Evolutionary conservation across 2,888 invertebrate species (phyloP), one percentile per base, ranked within the genome.

Genomic region (Oxyteleia sp.): DNA sequence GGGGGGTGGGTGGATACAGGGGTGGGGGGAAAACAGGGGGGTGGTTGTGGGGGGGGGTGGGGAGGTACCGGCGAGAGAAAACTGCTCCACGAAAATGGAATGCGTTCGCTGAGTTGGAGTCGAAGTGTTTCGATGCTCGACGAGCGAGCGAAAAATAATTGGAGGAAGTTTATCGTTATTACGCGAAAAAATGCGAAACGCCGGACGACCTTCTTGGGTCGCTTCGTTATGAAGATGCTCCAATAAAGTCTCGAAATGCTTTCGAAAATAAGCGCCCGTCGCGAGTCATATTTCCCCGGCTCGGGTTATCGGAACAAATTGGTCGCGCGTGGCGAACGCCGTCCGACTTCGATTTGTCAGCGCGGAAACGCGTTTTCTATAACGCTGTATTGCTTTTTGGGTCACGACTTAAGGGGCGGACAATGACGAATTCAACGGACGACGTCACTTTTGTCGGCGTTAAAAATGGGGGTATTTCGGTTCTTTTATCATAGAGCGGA

Each of bases 141-240:
- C 74, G 53, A 75, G 72, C 75, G 72, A 82, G 80, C 74, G 88
- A 89, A 91, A 92, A 91, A 91, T 92, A 92, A 92, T 92, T 92
- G 92, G 92, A 91, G 88, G 88, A 92, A 91, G 91, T 89, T 88
- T 89, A 89, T 89, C 90, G 91, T 91, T 90, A 90, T 81, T 82
- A 75, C 74, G 43, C 41, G 38, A 61, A 78, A 84, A 76, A 81
- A 81, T 68, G 78, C 64, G 75, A 84, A 79, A 79, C 72, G 55
- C 41, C 23, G 66, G 63, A 8, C 57, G 61, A 76, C 76, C 76
- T 61, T 51, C 64, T 76, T 32, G 32, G 32, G 32, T 76, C 59
- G 55, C 74, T 79, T 84, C 78, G 79, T 81, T 84, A 81, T 68
- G 68, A 61, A 68, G 78, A 49, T 23, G 74, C 53, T 76, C 45